These are phyloP conservation scores for Cerceris rybyensis DNA, from an alignment of 2,888 invertebrate species.

Conservation along the genomic window DNA sequence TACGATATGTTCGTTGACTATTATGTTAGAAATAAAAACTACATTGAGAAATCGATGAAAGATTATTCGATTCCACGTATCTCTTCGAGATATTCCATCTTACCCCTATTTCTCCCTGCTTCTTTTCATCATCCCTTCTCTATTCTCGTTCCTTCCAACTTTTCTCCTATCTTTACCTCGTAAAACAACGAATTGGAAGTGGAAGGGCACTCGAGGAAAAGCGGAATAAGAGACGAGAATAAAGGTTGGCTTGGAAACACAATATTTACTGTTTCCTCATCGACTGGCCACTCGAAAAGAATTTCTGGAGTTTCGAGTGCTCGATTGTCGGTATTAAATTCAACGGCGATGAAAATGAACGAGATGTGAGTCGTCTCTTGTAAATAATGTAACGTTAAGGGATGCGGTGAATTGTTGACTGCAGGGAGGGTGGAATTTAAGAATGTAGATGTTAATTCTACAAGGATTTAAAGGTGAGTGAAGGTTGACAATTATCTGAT, in stretches of 20 bases:
- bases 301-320: constrained; percentile 35
- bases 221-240: constrained; percentile 23
- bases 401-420: too few relatives aligned
- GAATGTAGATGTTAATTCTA: too few relatives aligned
- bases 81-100: not conserved
- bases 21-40: constrained; percentile 77
- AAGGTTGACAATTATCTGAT: too few relatives aligned
- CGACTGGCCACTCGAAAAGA: constrained; percentile 25
- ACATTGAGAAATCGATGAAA: constrained; percentile 39
- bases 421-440: too few relatives aligned
- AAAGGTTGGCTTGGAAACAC: constrained; percentile 24
- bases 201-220: constrained; percentile 30
- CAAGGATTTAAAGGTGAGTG: too few relatives aligned
- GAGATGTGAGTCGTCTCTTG: not conserved
- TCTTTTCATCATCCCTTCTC: constrained; percentile 9
- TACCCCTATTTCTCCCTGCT: constrained; percentile 1
- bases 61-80: not conserved
- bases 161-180: constrained; percentile 10
- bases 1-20: constrained; percentile 77
- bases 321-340: constrained; percentile 42
- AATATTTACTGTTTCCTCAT: constrained; percentile 50
- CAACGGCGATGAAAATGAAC: not conserved
- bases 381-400: constrained; percentile 18
- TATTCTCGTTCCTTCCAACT: not conserved
- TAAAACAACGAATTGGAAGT: constrained; percentile 20